A percentile compares a stretch with the other conserved stretches of the same genome.
Conservation (phyloP, 1,140 invertebrate genomes). For the Babylonia areolata region DNA sequence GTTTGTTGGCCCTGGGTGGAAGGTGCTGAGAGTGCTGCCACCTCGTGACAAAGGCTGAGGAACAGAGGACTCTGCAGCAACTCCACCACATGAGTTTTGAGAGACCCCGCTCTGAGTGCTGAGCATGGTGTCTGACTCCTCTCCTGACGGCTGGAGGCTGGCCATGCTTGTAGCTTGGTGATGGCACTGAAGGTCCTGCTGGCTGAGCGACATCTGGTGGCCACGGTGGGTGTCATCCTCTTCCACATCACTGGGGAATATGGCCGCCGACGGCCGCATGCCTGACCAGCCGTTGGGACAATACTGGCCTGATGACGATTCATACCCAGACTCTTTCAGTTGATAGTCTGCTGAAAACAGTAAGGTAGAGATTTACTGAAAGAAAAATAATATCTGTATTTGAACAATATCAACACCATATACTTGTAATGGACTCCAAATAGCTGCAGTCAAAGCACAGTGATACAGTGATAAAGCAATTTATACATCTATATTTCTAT, state of each 20-base stretch:
- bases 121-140: constrained; percentile 64
- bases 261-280: constrained; percentile 54
- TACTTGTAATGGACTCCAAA: no score
- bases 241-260: constrained; percentile 69
- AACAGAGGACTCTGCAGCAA: no score
- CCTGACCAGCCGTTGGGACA: constrained; percentile 51
- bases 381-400: no score
- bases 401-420: no score
- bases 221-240: constrained; percentile 56
- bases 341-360: constrained; percentile 57
- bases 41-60: not conserved
- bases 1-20: constrained; percentile 58
- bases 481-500: no score
- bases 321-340: constrained; percentile 69
- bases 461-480: no score
- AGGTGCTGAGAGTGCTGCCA: constrained; percentile 57
- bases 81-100: constrained; percentile 50
- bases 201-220: constrained; percentile 52
- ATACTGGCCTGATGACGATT: constrained; percentile 69
- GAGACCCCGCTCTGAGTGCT: constrained; percentile 68
- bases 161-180: constrained; percentile 56
- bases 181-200: constrained; percentile 47
- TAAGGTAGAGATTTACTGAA: not conserved
- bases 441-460: no score
- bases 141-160: constrained; percentile 67